Evolutionary conservation across 1,140 invertebrate genomes (phyloP).

Genomic region (Drosophila nannoptera): DNA sequence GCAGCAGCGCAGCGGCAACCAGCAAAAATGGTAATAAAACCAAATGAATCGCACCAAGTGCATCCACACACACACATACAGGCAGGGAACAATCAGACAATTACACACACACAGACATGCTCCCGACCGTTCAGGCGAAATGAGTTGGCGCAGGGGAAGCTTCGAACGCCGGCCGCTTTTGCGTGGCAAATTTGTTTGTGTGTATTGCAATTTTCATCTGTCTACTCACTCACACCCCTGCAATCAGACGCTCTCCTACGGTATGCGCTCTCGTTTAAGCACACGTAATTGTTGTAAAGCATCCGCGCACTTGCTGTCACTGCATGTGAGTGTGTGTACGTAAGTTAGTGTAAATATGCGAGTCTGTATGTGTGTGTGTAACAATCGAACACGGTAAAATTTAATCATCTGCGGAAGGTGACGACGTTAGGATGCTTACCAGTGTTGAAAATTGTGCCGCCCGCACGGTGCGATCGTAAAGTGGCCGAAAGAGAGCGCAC

Average conservation of each 20-base stretch:
- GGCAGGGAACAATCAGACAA: constrained; percentile 30
- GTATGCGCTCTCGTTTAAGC: constrained; percentile 13
- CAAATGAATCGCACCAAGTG: constrained; percentile 77
- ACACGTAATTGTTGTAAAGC: constrained; percentile 47
- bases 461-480: constrained; percentile 35
- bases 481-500: constrained; percentile 9
- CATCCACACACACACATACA: constrained; percentile 45
- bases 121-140: constrained; percentile 8
- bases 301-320: constrained; percentile 43
- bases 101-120: constrained; percentile 26
- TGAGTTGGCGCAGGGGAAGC: constrained; percentile 33
- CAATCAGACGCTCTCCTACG: constrained; percentile 26
- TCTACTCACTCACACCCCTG: constrained; percentile 25
- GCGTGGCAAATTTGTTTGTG: constrained; percentile 68
- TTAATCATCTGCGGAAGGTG: constrained; percentile 40
- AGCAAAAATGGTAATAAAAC: constrained; percentile 73
- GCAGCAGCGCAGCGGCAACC: constrained; percentile 22
- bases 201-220: constrained; percentile 72
- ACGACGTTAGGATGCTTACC: constrained; percentile 53
- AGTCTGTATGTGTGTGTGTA: constrained; percentile 39
- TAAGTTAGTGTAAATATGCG: not conserved
- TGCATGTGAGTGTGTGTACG: constrained; percentile 17
- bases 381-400: constrained; percentile 47
- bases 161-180: constrained; percentile 62
- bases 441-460: constrained; percentile 50